These are phyloP conservation scores for Aramus guarauna DNA, from an alignment of 2,113 vertebrate species.

Conservation along the genomic window DNA sequence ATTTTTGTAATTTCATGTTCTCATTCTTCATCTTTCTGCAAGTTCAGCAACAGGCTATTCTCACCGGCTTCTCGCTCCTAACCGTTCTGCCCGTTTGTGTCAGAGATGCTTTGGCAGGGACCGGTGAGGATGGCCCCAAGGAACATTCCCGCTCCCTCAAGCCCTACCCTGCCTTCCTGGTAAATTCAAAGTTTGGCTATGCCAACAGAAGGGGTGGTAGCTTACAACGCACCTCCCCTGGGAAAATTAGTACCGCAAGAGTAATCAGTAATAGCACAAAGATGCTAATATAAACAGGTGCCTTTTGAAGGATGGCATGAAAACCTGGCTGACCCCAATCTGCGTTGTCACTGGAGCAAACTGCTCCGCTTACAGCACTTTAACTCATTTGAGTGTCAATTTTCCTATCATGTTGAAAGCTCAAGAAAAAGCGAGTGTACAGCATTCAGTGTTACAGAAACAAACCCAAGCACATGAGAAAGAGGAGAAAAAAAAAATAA, in stretches of 20 bases:
- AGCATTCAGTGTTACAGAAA: neutral
- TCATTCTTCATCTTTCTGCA: neutral
- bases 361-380: neutral
- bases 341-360: neutral
- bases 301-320: neutral
- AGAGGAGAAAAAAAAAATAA: neutral
- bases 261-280: neutral
- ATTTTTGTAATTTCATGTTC: neutral
- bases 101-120: neutral
- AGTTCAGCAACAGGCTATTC: neutral
- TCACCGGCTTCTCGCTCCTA: neutral
- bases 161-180: neutral
- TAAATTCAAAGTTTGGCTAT: neutral
- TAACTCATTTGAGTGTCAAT: neutral
- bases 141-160: neutral
- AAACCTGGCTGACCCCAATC: neutral
- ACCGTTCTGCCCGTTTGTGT: neutral
- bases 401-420: neutral
- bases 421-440: neutral
- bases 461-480: constrained; percentile 25
- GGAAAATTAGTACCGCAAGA: neutral
- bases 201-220: neutral
- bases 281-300: neutral
- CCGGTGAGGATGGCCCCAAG: rapidly evolving
- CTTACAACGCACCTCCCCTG: neutral